A percentile compares a stretch with the other conserved stretches of the same genome.
Conservation (phyloP, 1,140 invertebrate species). For the Pomacea maculata region DNA sequence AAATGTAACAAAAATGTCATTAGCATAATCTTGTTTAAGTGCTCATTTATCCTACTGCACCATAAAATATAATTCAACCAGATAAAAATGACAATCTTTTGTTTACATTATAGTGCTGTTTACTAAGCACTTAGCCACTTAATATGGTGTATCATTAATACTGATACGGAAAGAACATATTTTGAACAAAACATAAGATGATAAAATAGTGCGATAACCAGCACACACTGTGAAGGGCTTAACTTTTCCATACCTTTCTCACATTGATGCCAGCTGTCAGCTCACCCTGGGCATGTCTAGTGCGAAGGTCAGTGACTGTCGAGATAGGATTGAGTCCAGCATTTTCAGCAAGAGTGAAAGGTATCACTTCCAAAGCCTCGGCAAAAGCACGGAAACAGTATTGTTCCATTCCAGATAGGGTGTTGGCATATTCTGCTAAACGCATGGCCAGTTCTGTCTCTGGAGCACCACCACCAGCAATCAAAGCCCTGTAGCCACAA, state of each 20-base stretch:
- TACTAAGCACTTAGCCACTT: too few relatives aligned
- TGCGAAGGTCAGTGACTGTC: constrained; percentile 96
- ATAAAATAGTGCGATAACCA: not conserved
- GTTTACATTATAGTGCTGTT: too few relatives aligned
- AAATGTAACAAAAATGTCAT: too few relatives aligned
- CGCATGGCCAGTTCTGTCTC: constrained; percentile 93
- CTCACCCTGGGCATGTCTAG: constrained; percentile 88
- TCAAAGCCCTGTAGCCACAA: constrained; percentile 72
- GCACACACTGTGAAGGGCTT: not conserved
- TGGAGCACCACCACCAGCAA: constrained; percentile 96
- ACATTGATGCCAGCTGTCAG: constrained; percentile 94
- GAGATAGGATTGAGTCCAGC: constrained; percentile 97
- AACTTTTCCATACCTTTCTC: constrained; percentile 70
- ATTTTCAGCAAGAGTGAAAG: constrained; percentile 98
- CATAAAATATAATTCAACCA: too few relatives aligned
- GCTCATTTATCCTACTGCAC: too few relatives aligned
- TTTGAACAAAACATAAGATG: not conserved
- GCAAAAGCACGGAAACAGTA: constrained; percentile 95
- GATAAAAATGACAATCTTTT: too few relatives aligned
- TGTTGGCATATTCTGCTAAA: constrained; percentile 84
- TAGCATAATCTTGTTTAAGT: too few relatives aligned
- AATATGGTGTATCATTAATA: too few relatives aligned
- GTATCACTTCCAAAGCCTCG: constrained; percentile 95
- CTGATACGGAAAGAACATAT: not conserved
- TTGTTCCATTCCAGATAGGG: constrained; percentile 89